phyloP scores from a whole-genome alignment of 2,888 invertebrate genomes.

The Meiosimyza platycephala region DNA sequence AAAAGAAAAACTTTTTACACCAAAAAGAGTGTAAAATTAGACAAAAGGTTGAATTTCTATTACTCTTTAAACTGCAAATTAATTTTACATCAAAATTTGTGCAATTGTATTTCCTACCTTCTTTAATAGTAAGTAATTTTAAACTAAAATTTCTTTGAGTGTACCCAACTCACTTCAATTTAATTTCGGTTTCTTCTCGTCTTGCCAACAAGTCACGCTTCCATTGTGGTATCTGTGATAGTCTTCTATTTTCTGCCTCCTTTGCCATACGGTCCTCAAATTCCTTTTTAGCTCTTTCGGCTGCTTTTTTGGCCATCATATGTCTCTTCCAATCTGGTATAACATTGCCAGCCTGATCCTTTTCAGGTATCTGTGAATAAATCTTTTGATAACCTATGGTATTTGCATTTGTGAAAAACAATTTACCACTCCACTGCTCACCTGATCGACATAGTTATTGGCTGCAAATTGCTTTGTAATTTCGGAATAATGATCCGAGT shows the following conservation, averaged over 20 bases:
- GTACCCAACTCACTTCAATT: slow-evolving; percentile 75
- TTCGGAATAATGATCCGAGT: slow-evolving; percentile 86
- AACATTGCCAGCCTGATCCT: slow-evolving; percentile 86
- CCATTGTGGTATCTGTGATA: slow-evolving; percentile 93
- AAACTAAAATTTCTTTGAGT: not conserved
- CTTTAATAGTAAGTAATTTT: too few species aligned
- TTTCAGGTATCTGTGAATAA: slow-evolving; percentile 82
- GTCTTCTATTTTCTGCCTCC: slow-evolving; percentile 85
- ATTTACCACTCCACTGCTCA: slow-evolving; percentile 67
- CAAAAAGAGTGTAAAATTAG: too few species aligned
- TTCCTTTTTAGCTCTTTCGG: slow-evolving; percentile 91
- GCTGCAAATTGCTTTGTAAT: slow-evolving; percentile 86
- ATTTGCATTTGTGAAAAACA: slow-evolving; percentile 30
- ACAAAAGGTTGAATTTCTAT: too few species aligned
- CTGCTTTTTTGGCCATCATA: slow-evolving; percentile 94
- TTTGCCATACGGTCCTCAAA: slow-evolving; percentile 86
- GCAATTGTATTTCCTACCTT: too few species aligned
- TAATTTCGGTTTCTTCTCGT: slow-evolving; percentile 81
- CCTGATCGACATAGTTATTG: slow-evolving; percentile 91
- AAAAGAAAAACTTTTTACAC: too few species aligned
- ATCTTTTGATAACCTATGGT: slow-evolving; percentile 59
- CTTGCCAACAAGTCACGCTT: slow-evolving; percentile 88
- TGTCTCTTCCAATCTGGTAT: slow-evolving; percentile 96
- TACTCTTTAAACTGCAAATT: too few species aligned
- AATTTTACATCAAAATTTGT: too few species aligned